Percentiles rank a stretch among this genome's conserved stretches.
phyloP scores from a whole-genome alignment of 2,113 vertebrate species.

The Laticauda colubrina region DNA sequence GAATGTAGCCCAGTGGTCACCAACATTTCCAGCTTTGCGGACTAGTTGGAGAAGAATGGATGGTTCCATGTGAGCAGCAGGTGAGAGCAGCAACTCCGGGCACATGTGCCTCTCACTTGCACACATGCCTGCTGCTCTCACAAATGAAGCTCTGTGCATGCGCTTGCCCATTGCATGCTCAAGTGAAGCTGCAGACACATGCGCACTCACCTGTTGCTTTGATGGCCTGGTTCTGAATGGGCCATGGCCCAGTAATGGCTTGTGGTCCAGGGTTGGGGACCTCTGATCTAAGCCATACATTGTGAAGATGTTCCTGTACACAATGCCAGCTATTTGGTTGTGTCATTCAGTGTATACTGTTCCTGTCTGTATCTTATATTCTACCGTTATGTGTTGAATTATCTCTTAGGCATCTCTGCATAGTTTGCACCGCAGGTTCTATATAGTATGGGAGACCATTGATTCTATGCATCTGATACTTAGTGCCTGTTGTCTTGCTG shows the following conservation, averaged over 20 bases:
- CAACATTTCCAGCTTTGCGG: too few species aligned
- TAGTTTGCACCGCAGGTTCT: not conserved
- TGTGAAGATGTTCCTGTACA: not conserved
- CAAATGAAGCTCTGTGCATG: too few species aligned
- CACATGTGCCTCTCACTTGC: too few species aligned
- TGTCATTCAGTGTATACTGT: not conserved
- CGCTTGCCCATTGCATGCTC: too few species aligned
- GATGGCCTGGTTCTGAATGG: not conserved
- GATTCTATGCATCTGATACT: too few species aligned
- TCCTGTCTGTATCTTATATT: not conserved
- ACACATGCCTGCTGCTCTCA: not conserved
- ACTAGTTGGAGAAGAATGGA: too few species aligned
- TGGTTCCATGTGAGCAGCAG: too few species aligned
- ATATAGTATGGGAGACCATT: not conserved
- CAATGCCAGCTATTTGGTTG: not conserved
- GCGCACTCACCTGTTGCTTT: not conserved
- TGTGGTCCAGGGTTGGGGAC: not conserved
- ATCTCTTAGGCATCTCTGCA: not conserved
- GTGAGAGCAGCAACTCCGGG: too few species aligned
- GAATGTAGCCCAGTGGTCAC: too few species aligned
- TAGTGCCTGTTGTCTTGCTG: not conserved
- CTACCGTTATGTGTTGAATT: not conserved
- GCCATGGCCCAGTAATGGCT: not conserved
- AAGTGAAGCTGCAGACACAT: not conserved
- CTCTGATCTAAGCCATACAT: not conserved